These are phyloP conservation scores for Dryococelus australis DNA, from an alignment of 2,888 invertebrate genomes.

Conservation along the genomic window DNA sequence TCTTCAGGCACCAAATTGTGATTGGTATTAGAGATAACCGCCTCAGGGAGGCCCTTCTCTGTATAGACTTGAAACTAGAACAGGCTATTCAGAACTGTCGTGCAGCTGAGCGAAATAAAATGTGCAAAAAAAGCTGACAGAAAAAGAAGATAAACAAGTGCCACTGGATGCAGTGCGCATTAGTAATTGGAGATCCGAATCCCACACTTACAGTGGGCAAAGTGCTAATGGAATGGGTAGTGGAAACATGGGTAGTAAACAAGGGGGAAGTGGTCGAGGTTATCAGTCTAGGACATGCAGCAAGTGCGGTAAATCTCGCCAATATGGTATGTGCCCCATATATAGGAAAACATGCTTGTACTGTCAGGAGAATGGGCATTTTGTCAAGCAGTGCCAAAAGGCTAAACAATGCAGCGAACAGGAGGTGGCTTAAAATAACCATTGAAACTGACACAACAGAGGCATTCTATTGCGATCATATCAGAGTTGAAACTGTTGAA, in stretches of 20 bases:
- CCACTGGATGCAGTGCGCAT: neutral
- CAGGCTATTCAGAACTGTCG: neutral
- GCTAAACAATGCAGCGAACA: neutral
- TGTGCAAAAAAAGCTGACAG: neutral
- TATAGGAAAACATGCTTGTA: no score
- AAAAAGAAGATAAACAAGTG: no score
- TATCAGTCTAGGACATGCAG: no score
- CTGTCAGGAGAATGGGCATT: no score
- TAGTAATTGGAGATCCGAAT: neutral
- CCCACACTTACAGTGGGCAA: neutral
- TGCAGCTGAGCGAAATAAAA: neutral
- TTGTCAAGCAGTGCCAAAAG: neutral
- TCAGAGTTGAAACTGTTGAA: no score
- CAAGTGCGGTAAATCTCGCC: no score
- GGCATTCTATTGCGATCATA: no score
- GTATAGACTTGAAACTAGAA: neutral
- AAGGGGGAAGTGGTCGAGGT: neutral
- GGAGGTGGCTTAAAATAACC: neutral
- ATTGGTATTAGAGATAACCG: no score
- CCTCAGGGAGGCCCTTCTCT: neutral
- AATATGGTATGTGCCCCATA: no score
- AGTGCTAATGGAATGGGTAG: neutral
- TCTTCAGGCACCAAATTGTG: no score
- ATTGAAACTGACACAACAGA: neutral
- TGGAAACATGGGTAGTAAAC: neutral